Percentiles rank a stretch among this genome's conserved stretches.
Evolutionary conservation across 2,797 vertebrate species (phyloP).

Genomic region (Cryptoprocta ferox): DNA sequence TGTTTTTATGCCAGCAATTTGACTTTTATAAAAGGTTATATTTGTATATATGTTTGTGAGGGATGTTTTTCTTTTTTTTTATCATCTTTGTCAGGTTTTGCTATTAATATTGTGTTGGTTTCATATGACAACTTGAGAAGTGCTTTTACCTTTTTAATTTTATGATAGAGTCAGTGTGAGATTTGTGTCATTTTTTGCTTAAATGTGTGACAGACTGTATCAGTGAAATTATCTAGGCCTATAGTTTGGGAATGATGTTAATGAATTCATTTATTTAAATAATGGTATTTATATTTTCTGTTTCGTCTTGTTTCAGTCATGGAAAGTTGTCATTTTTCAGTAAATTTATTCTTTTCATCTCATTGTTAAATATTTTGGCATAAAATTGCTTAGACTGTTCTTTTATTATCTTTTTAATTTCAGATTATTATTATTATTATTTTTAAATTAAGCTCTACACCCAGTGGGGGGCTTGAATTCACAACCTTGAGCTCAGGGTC

Average conservation of each 20-base stretch:
- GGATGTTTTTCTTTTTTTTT: background rate
- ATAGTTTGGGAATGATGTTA: background rate
- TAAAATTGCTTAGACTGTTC: background rate
- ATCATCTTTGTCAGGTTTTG: constrained; percentile 3
- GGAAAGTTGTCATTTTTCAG: background rate
- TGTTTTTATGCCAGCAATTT: background rate
- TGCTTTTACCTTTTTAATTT: background rate
- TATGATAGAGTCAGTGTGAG: background rate
- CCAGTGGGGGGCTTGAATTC: background rate
- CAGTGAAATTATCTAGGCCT: background rate
- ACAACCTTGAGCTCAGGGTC: background rate
- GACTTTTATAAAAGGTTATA: background rate
- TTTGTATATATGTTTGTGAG: background rate
- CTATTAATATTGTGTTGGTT: background rate
- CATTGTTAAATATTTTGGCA: background rate
- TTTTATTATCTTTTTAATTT: background rate
- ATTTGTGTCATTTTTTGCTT: background rate
- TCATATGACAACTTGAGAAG: background rate
- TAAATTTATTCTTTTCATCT: background rate
- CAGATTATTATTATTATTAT: background rate
- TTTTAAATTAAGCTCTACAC: background rate
- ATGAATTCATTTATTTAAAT: background rate
- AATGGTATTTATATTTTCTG: background rate
- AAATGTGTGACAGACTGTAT: background rate
- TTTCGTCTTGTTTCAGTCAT: constrained; percentile 4